These are phyloP conservation scores for Onychomys torridus DNA, from an alignment of 2,797 vertebrate species.

Conservation along the genomic window DNA sequence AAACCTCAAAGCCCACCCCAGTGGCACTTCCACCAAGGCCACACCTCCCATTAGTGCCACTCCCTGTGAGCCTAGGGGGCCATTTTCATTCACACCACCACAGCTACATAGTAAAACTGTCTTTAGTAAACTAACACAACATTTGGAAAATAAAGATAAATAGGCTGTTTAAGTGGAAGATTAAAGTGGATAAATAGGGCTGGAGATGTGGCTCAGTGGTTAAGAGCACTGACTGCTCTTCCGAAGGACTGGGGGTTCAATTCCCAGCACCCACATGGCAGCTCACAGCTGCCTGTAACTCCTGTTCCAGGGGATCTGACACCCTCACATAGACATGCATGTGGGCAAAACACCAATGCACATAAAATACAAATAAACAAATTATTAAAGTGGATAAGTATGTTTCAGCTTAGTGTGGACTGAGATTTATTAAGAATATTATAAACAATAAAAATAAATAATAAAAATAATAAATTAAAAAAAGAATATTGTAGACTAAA, in stretches of 20 bases:
- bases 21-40: background rate
- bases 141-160: background rate
- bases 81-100: background rate
- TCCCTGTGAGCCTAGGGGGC: background rate
- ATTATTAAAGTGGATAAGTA: background rate
- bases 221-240: too few relatives aligned
- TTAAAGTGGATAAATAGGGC: background rate
- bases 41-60: background rate
- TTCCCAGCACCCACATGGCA: too few relatives aligned
- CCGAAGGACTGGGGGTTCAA: too few relatives aligned
- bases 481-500: conserved; percentile 5
- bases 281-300: too few relatives aligned
- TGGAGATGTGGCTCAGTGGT: too few relatives aligned
- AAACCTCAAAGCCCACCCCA: background rate
- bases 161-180: background rate
- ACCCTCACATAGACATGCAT: too few relatives aligned
- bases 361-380: too few relatives aligned
- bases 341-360: too few relatives aligned
- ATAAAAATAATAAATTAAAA: too few relatives aligned
- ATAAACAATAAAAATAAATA: too few relatives aligned
- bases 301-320: too few relatives aligned
- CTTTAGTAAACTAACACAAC: background rate
- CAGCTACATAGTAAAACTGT: background rate
- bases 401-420: background rate
- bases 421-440: conserved; percentile 1